Evolutionary conservation across 2,113 vertebrate species (phyloP).

Genomic region (Ploceus nigricollis): DNA sequence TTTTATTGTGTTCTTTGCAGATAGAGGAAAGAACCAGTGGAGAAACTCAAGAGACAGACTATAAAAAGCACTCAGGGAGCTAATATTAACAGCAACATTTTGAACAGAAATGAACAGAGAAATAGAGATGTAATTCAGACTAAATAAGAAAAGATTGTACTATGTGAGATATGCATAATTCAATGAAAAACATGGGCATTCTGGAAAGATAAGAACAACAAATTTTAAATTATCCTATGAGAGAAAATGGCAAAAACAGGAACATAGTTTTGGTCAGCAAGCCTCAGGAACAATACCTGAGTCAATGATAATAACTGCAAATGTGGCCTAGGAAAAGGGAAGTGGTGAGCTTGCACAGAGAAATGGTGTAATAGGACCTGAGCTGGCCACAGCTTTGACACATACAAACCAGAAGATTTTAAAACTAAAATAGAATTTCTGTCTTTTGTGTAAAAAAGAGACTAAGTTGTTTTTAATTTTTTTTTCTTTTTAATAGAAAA

Average conservation of each 20-base stretch:
- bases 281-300: not conserved
- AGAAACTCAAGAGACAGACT: not conserved
- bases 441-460: not conserved
- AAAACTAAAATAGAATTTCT: not conserved
- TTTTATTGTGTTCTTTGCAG: not conserved
- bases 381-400: not conserved
- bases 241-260: not conserved
- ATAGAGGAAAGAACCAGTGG: not conserved
- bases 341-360: not conserved
- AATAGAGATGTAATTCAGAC: not conserved
- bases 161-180: not conserved
- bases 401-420: not conserved
- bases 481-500: not conserved
- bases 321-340: not conserved
- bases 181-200: not conserved
- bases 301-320: not conserved
- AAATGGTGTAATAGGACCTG: not conserved
- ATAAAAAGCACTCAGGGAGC: not conserved
- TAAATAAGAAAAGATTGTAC: not conserved
- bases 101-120: not conserved
- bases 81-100: not conserved
- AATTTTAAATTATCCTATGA: not conserved
- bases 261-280: not conserved
- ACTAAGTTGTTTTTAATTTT: rapidly evolving
- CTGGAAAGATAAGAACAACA: not conserved